These are phyloP conservation scores for Ceyx margarethae DNA, from an alignment of 2,113 vertebrate species.

Conservation along the genomic window DNA sequence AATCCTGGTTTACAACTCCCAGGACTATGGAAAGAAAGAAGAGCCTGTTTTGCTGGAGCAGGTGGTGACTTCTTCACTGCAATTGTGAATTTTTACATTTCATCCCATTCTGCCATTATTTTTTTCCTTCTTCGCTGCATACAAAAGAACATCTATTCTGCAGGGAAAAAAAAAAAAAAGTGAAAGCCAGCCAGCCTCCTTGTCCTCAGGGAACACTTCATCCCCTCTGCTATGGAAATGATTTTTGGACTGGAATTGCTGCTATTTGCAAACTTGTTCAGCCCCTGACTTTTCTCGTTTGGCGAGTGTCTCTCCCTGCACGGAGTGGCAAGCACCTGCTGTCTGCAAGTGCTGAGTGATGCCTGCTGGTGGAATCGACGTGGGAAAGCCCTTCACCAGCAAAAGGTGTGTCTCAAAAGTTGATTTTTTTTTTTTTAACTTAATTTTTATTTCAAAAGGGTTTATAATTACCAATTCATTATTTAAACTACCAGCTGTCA, in stretches of 20 bases:
- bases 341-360: constrained; percentile 35
- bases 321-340: constrained; percentile 23
- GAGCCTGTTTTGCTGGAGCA: constrained; percentile 12
- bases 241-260: constrained; percentile 50
- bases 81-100: not conserved
- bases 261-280: constrained; percentile 47
- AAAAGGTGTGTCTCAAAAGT: constrained; percentile 52
- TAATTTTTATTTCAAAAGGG: constrained; percentile 59
- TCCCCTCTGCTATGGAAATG: constrained; percentile 49
- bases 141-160: not conserved
- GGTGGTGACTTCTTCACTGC: not conserved
- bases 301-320: not conserved
- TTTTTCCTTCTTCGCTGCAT: not conserved
- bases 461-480: constrained; percentile 54
- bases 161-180: not conserved
- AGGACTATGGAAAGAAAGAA: constrained; percentile 45
- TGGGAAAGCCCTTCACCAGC: constrained; percentile 48
- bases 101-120: not conserved
- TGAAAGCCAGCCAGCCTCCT: not conserved
- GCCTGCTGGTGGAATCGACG: constrained; percentile 11
- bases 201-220: constrained; percentile 33
- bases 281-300: constrained; percentile 54
- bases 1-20: constrained; percentile 45
- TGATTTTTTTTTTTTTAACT: not conserved
- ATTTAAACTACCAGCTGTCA: constrained; percentile 62